Evolutionary conservation across 2,888 invertebrate genomes (phyloP), one percentile per base, ranked within the genome.

Genomic region (Harpalus rufipes): DNA sequence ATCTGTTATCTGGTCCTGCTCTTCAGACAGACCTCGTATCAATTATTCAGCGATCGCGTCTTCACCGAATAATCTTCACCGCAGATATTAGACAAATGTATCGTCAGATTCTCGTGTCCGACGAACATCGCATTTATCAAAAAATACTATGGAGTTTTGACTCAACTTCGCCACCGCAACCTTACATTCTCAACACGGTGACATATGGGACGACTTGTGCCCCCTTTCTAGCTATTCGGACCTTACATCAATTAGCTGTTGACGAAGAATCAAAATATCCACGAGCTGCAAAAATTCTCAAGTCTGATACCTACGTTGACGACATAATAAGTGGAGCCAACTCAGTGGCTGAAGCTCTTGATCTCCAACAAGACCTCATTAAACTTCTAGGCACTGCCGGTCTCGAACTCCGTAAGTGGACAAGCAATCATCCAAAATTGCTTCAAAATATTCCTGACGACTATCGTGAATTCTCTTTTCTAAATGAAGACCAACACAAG

Each of bases 11-110:
- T 16, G 84, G 85, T 7, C 84, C 85, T 14, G 85, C 78, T 32
- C 56, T 86, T 5, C 84, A 81, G 25, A 72, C 79, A 16, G 84
- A 84, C 56, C 12, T 86, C 14, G 16, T 44, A 12, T 63, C 63
- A 7, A 74, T 85, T 6, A 39, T 86, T 16, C 6, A 80, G 16
- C 59, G 39, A 0, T 84, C 85, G 44, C 63, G 85, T 8, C 21
- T 81, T 2, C 68, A 74, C 39, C 14, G 21, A 10, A 56, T 76
- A 1, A 85, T 58, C 7, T 80, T 85, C 14, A 81, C 84, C 6
- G 68, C 84, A 0, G 86, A 85, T 61, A n/a, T n/a, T n/a, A 84
- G 85, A 3, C 41, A 58, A 12, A 85, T 86, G 85, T 86, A 84
- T 51, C 44, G 79, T 8, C 81, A 80, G n/a, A 86, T 86, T 14